These are phyloP conservation scores for Clarias magur DNA, from an alignment of 2,113 vertebrate genomes.

Conservation along the genomic window DNA sequence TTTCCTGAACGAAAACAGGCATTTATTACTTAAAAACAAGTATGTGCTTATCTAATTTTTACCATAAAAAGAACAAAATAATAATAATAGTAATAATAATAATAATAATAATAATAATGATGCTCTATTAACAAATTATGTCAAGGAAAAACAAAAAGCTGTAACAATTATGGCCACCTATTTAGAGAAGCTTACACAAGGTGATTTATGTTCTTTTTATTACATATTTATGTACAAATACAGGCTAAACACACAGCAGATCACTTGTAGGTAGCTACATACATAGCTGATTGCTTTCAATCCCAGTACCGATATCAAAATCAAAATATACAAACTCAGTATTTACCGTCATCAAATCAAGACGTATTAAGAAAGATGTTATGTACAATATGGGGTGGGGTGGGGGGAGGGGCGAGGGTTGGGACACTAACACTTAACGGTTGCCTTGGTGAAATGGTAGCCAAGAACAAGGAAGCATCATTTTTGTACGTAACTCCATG, in stretches of 20 bases:
- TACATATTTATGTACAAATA: conserved; percentile 94
- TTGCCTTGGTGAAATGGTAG: conserved; percentile 74
- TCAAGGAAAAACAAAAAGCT: conserved; percentile 77
- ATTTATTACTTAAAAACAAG: conserved; percentile 87
- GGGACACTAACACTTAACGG: conserved; percentile 66
- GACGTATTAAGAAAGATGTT: conserved; percentile 89
- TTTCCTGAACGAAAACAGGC: conserved; percentile 87
- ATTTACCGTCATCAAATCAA: conserved; percentile 84
- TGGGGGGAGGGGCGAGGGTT: background rate
- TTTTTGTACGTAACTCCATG: conserved; percentile 77
- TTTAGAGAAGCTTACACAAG: conserved; percentile 98
- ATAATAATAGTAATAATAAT: background rate
- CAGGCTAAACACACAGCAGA: conserved; percentile 98
- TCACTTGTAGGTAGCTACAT: conserved; percentile 88
- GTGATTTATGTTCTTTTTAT: conserved; percentile 88
- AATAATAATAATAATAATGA: conserved; percentile 69
- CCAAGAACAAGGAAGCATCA: conserved; percentile 75
- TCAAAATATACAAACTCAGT: conserved; percentile 88
- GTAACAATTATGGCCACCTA: conserved; percentile 91
- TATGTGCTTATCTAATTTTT: conserved; percentile 85
- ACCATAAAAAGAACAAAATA: conserved; percentile 54
- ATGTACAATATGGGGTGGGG: conserved; percentile 74
- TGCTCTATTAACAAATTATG: conserved; percentile 87
- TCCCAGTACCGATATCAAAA: conserved; percentile 88
- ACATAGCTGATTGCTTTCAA: conserved; percentile 87